These are phyloP conservation scores for Eptesicus fuscus DNA, from an alignment of 2,113 vertebrate genomes.

Conservation along the genomic window DNA sequence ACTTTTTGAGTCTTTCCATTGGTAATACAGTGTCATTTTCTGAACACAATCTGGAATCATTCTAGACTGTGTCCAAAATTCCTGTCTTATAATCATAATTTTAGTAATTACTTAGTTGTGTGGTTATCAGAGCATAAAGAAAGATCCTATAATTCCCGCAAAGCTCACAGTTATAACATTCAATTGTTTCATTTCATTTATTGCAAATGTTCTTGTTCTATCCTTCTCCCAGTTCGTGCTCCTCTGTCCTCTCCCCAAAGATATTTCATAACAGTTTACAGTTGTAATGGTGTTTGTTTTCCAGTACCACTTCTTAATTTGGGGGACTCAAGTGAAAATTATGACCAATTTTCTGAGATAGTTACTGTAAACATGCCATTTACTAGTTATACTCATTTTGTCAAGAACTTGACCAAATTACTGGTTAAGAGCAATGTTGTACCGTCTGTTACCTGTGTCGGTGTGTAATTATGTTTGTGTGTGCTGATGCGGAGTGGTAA, in stretches of 20 bases:
- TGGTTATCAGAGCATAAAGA: neutral
- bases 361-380: neutral
- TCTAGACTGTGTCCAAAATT: neutral
- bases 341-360: slow-evolving; percentile 19
- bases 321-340: slow-evolving; percentile 8
- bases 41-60: neutral
- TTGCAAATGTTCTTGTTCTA: neutral
- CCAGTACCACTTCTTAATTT: neutral
- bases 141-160: neutral
- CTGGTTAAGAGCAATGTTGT: neutral
- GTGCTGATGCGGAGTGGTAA: neutral
- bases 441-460: accelerated
- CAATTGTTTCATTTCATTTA: neutral
- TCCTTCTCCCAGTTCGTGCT: neutral
- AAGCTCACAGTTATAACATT: neutral
- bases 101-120: neutral
- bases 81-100: neutral
- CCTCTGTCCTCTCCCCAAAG: neutral
- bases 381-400: neutral
- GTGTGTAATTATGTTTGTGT: neutral
- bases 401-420: neutral
- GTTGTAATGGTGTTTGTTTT: neutral
- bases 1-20: neutral
- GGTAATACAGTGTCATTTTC: neutral
- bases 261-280: neutral